These are phyloP conservation scores for Chondrilla cf. caribensis DNA, from an alignment of 37 sponge, comb jelly and placozoan species.

Conservation along the genomic window DNA sequence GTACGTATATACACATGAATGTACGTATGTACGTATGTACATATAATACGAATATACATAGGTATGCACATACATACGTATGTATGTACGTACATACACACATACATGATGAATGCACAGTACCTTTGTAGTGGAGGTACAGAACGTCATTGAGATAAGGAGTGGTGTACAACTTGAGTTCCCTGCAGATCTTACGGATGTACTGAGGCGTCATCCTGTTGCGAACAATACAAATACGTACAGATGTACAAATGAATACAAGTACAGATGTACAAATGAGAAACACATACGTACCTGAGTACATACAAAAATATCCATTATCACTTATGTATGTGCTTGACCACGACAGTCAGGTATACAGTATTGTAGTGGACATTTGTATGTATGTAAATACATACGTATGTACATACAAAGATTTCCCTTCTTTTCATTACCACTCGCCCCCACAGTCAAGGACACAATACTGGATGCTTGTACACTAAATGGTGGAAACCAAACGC, in stretches of 20 bases:
- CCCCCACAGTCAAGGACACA: too few species aligned
- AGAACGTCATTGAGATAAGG: conserved; percentile 97
- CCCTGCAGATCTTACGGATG: conserved; percentile 80
- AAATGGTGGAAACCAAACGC: too few species aligned
- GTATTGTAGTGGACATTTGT: too few species aligned
- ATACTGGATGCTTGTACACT: too few species aligned
- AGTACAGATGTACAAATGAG: not conserved
- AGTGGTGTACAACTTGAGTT: conserved; percentile 82
- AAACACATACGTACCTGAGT: not conserved
- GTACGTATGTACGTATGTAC: too few species aligned
- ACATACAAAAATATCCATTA: not conserved
- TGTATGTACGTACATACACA: not conserved
- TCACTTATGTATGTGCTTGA: too few species aligned
- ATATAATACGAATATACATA: too few species aligned
- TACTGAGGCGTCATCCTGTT: conserved; percentile 83
- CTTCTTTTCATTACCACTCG: too few species aligned
- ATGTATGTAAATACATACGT: not conserved
- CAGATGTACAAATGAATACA: too few species aligned
- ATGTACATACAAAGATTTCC: not conserved
- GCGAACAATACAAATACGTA: not conserved
- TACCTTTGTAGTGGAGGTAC: conserved; percentile 96
- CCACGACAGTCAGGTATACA: too few species aligned
- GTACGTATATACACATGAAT: conserved; percentile 1
- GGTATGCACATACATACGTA: not conserved
- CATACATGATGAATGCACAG: too few species aligned